Base-by-base conservation (phyloP, 2,113 vertebrate genomes). In the Tetrao urogallus region DNA sequence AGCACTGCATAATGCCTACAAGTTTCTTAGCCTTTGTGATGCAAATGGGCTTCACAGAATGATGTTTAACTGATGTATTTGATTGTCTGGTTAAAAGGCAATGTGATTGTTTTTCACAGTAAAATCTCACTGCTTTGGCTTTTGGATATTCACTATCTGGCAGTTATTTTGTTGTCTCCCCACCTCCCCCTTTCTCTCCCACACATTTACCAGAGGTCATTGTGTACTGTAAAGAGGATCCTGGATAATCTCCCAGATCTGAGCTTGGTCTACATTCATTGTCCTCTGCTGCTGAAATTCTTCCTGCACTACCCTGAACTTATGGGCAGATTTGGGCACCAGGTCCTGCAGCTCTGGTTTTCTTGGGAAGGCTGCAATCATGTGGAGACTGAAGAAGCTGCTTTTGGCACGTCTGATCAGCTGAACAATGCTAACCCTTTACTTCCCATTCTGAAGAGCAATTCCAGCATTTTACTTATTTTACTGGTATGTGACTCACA, bases 281-380 rank as follows among this genome's bases (percentile, higher is more conserved):
- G 99, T 92, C 97, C 98, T 8, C 93, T 98, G 14, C 94, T 99
- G 71, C 98, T 99, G 95, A 98, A 97, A 94, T 98, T 99, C 90
- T 98, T 99, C 93, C 98, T 98, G 84, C 60, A 19, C 38, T 98
- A 98, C 90, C 97, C 98, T 28, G 98, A 98, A 71, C 95, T 99
- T 63, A 96, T 98, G 77, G 98, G 99, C 54, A 98, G 92, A 82
- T 99, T 98, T 92, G 99, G 99, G n/a, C 65, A 95, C 17, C 52
- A 69, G 13, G 94, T 98, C 60, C 96, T 99, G 69, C 98, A 98
- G 6, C 97, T 98, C 67, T 99, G 99, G 98, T 98, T 99, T 94
- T 97, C 96, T 69, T 96, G 97, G 96, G 97, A 95, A 96, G 96
- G 96, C 54, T 83, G 84, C 54, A 80, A 81, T 61, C 80, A 34